Evolutionary conservation across 2,888 invertebrate species (phyloP), one percentile per base, ranked within the genome.

Genomic region (Nematopogon swammerdamellus): DNA sequence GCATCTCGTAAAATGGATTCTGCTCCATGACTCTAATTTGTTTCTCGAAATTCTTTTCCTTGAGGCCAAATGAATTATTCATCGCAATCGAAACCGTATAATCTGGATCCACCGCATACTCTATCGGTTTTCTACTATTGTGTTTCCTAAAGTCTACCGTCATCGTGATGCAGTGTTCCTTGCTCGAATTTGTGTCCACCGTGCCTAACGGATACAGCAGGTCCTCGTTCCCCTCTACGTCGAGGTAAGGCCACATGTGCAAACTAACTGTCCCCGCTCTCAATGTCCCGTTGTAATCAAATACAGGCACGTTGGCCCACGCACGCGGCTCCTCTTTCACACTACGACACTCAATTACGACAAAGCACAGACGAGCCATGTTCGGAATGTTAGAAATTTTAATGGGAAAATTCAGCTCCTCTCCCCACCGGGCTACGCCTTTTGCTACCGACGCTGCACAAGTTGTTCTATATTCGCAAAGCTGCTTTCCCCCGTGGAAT

Each of bases 271-370:
- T 36, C 6, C 11, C 8, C 3, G 86, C 84, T 67, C 87, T 87
- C 47, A 92, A 68, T 58, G 87, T 85, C 58, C 86, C 85, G 62
- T 87, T 88, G 63, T 88, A 92, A 65, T 92, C 92, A 64, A 87
- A 92, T 46, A 92, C 82, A 1, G 91, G 87, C 2, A 90, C 88
- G 62, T 92, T 92, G 1, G 87, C 89, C 91, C 91, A 92, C 1
- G 89, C 89, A 55, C 92, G 70, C 0, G 90, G 88, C n/a, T n/a
- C n/a, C n/a, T n/a, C n/a, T n/a, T n/a, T n/a, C n/a, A n/a, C n/a
- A n/a, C n/a, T n/a, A n/a, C n/a, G n/a, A n/a, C n/a, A n/a, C n/a
- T n/a, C 88, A 60, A 88, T 91, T 11, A 92, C 80, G 18, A 88
- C 87, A 60, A 92, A 85, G 67, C 92, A 92, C 29, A 92, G 70